A percentile compares a stretch with the other conserved stretches of the same genome.
phyloP scores from a whole-genome alignment of 2,888 invertebrate genomes.

The Pycnomerus fuliginosus region DNA sequence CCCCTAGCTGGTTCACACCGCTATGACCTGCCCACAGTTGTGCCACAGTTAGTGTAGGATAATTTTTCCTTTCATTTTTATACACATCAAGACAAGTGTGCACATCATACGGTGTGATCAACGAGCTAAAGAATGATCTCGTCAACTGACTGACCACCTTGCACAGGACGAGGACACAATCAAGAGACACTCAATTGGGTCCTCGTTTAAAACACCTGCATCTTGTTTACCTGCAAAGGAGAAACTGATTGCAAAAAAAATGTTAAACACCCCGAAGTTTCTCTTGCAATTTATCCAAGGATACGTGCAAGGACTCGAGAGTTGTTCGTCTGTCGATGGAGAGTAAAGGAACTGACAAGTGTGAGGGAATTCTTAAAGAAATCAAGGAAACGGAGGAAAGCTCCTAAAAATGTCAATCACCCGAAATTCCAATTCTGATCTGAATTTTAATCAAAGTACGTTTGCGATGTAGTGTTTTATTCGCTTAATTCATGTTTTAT shows the following conservation, averaged over 20 bases:
- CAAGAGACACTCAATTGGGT: slow-evolving; percentile 32
- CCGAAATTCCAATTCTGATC: slow-evolving; percentile 26
- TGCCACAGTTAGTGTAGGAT: slow-evolving; percentile 52
- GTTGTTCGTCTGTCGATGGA: slow-evolving; percentile 30
- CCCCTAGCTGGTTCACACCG: slow-evolving; percentile 99
- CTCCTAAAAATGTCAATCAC: slow-evolving; percentile 48
- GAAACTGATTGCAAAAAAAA: slow-evolving; percentile 20
- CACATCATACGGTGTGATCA: slow-evolving; percentile 54
- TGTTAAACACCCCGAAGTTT: too few species aligned
- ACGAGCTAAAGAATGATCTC: slow-evolving; percentile 55
- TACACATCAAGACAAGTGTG: slow-evolving; percentile 35
- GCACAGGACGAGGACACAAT: slow-evolving; percentile 45
- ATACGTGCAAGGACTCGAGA: slow-evolving; percentile 42
- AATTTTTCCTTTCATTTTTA: slow-evolving; percentile 1
- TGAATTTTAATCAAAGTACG: slow-evolving; percentile 22
- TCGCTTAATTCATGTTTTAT: slow-evolving; percentile 12
- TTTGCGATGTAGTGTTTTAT: slow-evolving; percentile 9
- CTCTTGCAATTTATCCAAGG: slow-evolving; percentile 22
- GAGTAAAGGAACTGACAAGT: slow-evolving; percentile 48
- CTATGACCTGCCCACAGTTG: slow-evolving; percentile 84
- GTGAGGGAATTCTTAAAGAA: slow-evolving; percentile 46
- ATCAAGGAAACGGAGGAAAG: slow-evolving; percentile 43
- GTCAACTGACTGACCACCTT: slow-evolving; percentile 51
- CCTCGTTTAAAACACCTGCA: slow-evolving; percentile 33
- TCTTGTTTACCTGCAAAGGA: slow-evolving; percentile 44